Base-by-base conservation (phyloP, 2,797 vertebrate species). In the Pygocentrus nattereri region DNA sequence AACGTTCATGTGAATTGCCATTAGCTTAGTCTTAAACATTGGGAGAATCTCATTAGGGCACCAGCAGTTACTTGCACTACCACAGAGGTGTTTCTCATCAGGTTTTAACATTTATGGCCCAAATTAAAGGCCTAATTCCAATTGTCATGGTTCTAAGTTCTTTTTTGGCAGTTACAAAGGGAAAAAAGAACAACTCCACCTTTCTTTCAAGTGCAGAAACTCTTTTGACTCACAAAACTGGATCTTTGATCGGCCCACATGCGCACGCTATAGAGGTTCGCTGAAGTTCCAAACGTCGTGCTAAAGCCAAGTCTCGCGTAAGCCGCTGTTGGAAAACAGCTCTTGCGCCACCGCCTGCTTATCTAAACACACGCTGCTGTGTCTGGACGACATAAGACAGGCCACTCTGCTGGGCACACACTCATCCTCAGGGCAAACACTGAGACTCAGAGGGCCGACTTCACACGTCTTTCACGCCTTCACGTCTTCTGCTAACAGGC, bases 311-410 rank as follows among this genome's bases (percentile, higher is more conserved):
- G 30, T 54, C 50, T 30, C 30, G 62, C 30, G 16, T 65, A 31
- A 25, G 67, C 41, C n/a, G 67, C 41, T 25, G 67, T 15, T 47
- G 41, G 67, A 69, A 47, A n/a, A 21, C 15, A 11, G 31, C 64
- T 62, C 62, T 44, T 27, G 61, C 49, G 21, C 44, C 73, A 47
- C 25, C 75, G 64, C 74, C 47, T 47, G 64, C 58, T 71, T 69
- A 75, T 75, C 67, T 81, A 78, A 83, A 84, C 72, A 58, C 62
- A 79, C 25, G 47, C 52, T 23, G 47, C 56, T 47, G 70, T 73
- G 62, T 65, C 44, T 54, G 47, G 18, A 72, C 54, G 61, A 83
- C 16, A 76, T 61, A 62, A 84, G 61, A 72, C 82, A 84, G 78
- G 41, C 72, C 30, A 7, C 49, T 49, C 23, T 34, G 47, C 82